Percentiles rank a stretch among this genome's conserved stretches.
phyloP scores from a whole-genome alignment of 53 echinoderm and acorn worm species.

The Mesocentrotus franciscanus region DNA sequence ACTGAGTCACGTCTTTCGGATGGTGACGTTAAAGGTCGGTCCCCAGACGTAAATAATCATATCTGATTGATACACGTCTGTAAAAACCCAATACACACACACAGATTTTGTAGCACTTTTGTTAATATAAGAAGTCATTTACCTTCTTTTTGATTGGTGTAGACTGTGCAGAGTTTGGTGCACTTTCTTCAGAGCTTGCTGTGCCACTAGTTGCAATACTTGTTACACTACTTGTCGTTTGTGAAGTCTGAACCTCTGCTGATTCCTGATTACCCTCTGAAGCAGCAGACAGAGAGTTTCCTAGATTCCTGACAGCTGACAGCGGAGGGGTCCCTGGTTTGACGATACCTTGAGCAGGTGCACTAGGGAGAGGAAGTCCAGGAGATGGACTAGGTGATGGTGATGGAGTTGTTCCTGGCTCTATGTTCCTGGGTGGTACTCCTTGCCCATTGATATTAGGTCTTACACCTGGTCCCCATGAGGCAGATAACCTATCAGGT shows the following conservation, averaged over 20 bases:
- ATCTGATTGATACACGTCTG: too few relatives aligned
- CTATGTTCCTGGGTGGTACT: slow-evolving; percentile 4
- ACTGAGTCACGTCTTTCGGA: too few relatives aligned
- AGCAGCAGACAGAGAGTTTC: slow-evolving; percentile 56
- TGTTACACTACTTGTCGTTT: background rate
- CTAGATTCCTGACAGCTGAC: slow-evolving; percentile 58
- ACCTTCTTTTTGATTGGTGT: slow-evolving; percentile 82
- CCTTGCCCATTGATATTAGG: slow-evolving; percentile 34
- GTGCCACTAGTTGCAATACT: slow-evolving; percentile 11
- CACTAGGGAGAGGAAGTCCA: background rate
- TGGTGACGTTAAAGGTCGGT: too few relatives aligned
- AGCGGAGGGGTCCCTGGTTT: slow-evolving; percentile 21
- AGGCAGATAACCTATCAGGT: slow-evolving; percentile 54
- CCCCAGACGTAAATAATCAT: too few relatives aligned
- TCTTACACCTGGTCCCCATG: slow-evolving; percentile 55
- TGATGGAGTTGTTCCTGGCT: slow-evolving; percentile 43
- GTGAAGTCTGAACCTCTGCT: slow-evolving; percentile 26
- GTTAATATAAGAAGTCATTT: background rate
- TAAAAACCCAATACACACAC: too few relatives aligned
- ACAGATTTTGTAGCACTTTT: too few relatives aligned
- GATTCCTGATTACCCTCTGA: slow-evolving; percentile 14
- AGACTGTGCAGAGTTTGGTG: slow-evolving; percentile 70
- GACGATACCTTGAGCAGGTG: slow-evolving; percentile 33
- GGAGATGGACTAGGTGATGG: slow-evolving; percentile 56
- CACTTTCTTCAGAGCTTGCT: slow-evolving; percentile 50